Evolutionary conservation across 1,140 invertebrate genomes (phyloP), one percentile per base, ranked within the genome.

Genomic region (Paralvinella palmiformis): DNA sequence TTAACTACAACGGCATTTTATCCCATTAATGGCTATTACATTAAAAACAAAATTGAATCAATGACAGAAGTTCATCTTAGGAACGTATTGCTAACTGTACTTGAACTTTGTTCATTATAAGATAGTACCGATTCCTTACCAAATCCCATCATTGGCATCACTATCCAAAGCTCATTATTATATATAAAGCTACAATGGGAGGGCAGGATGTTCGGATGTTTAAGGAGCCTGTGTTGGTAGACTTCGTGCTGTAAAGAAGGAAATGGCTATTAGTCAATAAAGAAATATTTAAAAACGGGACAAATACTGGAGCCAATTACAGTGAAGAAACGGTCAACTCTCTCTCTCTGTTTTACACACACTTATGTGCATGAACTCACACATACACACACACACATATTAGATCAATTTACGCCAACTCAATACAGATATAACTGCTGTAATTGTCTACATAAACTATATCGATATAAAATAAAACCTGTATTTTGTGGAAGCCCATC

Each of bases 131-230:
- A n/a, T 6, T 22, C 67, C 65, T 68, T 69, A 76, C 79, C 90
- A 76, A 86, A 90, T 15, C 84, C 86, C 87, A 91, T 89, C 20
- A 91, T 80, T 3, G 91, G 90, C 67, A 87, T 88, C 17, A 92
- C 84, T 2, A 90, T 84, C 80, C 87, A 91, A n/a, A 92, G 79
- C 75, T 91, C 86, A 60, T 84, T 84, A 10, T 85, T 86, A 68
- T 84, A 83, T 1, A 91, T 86, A 82, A 92, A 93, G 37, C 87
- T 85, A 56, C 86, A 85, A 62, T 88, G 80, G 71, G 88, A 88
- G 50, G 86, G 85, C 33, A 92, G 79, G 58, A 93, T 85, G 77
- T 92, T 90, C 31, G 84, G 82, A 78, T 93, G 91, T 59, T 87
- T 85, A n/a, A 93, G 79, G 72, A 91, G 88, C 62, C 86, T 85